Evolutionary conservation across 2,888 invertebrate species (phyloP).

Genomic region (Pachycephus smyrnensis): DNA sequence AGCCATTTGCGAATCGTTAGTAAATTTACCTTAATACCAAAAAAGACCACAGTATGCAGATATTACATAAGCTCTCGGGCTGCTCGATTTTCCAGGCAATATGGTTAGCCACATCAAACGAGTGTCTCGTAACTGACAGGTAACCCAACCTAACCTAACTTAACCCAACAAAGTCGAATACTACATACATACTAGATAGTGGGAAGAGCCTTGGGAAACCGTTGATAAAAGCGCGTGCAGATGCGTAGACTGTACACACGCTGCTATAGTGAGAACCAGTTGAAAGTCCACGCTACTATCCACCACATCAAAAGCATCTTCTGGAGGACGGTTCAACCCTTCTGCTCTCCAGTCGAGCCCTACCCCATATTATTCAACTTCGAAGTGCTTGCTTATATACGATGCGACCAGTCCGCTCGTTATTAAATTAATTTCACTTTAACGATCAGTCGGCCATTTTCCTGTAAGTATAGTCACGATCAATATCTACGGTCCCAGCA

Average conservation of each 20-base stretch:
- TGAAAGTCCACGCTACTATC: not conserved
- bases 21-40: not conserved
- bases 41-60: not conserved
- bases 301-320: not conserved
- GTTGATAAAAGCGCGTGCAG: not conserved
- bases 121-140: slow-evolving; percentile 27
- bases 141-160: not conserved
- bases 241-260: not conserved
- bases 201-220: not conserved
- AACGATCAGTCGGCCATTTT: too few species aligned
- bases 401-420: not conserved
- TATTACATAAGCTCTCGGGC: not conserved
- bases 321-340: not conserved
- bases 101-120: slow-evolving; percentile 50
- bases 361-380: not conserved
- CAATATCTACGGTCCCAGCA: not conserved
- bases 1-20: not conserved
- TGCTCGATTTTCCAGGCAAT: slow-evolving; percentile 44
- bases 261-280: not conserved
- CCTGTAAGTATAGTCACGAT: too few species aligned
- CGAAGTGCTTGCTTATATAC: not conserved
- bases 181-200: not conserved
- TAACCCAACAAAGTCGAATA: not conserved
- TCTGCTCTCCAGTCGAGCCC: not conserved
- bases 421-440: not conserved